phyloP scores from a whole-genome alignment of 2,888 invertebrate species.

The Lepetodrilus schrolli region DNA sequence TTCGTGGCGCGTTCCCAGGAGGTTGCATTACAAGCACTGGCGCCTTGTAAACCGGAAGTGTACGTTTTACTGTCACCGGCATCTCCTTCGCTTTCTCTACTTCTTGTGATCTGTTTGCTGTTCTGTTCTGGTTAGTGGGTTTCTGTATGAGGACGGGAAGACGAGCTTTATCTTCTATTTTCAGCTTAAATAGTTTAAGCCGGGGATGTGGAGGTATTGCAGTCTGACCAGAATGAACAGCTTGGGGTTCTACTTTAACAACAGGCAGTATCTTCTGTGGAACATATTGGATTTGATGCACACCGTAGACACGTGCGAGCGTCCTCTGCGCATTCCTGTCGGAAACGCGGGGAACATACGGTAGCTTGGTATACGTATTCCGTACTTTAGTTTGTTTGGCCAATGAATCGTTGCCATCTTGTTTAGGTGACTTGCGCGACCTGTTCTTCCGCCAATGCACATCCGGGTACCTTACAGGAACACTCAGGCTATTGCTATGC shows the following conservation, averaged over 20 bases:
- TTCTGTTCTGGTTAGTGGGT: too few species aligned
- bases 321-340: too few species aligned
- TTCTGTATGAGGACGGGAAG: too few species aligned
- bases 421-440: neutral
- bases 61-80: neutral
- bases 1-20: neutral
- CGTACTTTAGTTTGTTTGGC: too few species aligned
- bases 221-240: neutral
- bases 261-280: neutral
- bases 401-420: neutral
- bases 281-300: neutral
- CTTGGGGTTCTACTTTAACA: neutral
- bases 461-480: neutral
- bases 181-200: too few species aligned
- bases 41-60: slow-evolving; percentile 8
- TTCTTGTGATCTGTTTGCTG: too few species aligned
- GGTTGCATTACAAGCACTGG: neutral
- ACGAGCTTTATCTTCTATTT: too few species aligned
- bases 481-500: too few species aligned
- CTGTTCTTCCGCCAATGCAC: neutral
- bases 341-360: too few species aligned
- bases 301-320: neutral
- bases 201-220: neutral
- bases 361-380: too few species aligned
- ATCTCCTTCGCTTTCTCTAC: neutral